Evolutionary conservation across 2,888 invertebrate genomes (phyloP).

Genomic region (Parnassius mnemosyne): DNA sequence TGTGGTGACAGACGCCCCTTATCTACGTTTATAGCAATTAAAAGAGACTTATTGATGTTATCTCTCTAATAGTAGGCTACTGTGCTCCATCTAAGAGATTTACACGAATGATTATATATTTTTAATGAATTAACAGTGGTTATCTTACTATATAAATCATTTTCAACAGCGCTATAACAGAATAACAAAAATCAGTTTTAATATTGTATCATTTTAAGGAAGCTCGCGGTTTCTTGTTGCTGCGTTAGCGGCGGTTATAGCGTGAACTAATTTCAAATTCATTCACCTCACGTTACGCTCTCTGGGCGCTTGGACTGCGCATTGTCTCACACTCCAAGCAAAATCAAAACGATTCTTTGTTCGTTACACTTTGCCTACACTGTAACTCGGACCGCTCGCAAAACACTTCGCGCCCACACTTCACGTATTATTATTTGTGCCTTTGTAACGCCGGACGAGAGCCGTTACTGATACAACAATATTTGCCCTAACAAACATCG

Average conservation of each 20-base stretch:
- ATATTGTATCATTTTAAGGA: not conserved
- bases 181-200: not conserved
- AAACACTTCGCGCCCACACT: conserved; percentile 65
- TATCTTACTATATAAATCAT: not conserved
- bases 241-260: conserved; percentile 38
- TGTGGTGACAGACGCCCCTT: conserved; percentile 13
- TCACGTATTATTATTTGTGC: conserved; percentile 59
- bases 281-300: conserved; percentile 73
- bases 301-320: conserved; percentile 60
- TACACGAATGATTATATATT: not conserved
- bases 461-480: conserved; percentile 55
- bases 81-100: conserved; percentile 13
- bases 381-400: conserved; percentile 58
- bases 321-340: conserved; percentile 63
- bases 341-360: conserved; percentile 73
- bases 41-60: conserved; percentile 18
- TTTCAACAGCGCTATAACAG: not conserved
- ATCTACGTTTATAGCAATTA: conserved; percentile 14
- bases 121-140: not conserved
- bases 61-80: conserved; percentile 5
- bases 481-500: conserved; percentile 46
- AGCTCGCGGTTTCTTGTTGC: conserved; percentile 4
- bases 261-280: conserved; percentile 68
- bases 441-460: conserved; percentile 46
- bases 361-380: conserved; percentile 64